Base-by-base conservation (phyloP, 2,888 invertebrate genomes). In the Diadegma fenestrale region DNA sequence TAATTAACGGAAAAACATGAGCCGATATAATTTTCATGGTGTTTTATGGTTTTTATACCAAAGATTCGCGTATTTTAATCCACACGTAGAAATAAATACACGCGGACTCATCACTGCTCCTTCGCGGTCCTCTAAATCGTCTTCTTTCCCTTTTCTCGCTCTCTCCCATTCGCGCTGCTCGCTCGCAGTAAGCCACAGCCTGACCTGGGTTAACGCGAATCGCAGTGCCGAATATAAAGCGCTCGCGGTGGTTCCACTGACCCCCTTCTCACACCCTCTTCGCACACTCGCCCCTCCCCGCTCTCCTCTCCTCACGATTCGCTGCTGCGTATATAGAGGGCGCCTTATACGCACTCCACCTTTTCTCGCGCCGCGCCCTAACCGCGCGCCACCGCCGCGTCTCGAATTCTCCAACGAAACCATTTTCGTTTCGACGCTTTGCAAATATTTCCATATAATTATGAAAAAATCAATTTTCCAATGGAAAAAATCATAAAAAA, bases 121-220 rank as follows among this genome's bases (percentile, higher is more conserved):
- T 58, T 76, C 58, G 61, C 78, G 2, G 3, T 81, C 84, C 68
- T 54, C 69, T 63, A 85, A 73, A 79, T 82, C 63, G 63, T 37
- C 80, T 68, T 73, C 78, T 71, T 54, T 69, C 33, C 76, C 30
- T 82, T 77, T 73, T 78, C 54, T 54, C n/a, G n/a, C 64, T 84
- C 78, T 45, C 54, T 66, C 37, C 12, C 78, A 76, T 73, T 81
- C 83, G 81, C 58, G 89, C 88, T 83, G 89, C 37, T 37, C 37
- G 37, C 3, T 5, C 37, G 8, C 37, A 37, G 37, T 37, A 37
- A 75, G 86, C 89, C 89, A 78, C 89, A 90, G 89, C 92, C 93
- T 93, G 93, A 93, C 93, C 93, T 93, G 91, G 92, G 93, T 91
- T 92, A 93, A 93, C 92, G 90, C 86, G 90, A 87, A 85, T 90